These are phyloP conservation scores for Drosophila pseudoobscura DNA, from an alignment of 1,140 invertebrate genomes.

Conservation along the genomic window DNA sequence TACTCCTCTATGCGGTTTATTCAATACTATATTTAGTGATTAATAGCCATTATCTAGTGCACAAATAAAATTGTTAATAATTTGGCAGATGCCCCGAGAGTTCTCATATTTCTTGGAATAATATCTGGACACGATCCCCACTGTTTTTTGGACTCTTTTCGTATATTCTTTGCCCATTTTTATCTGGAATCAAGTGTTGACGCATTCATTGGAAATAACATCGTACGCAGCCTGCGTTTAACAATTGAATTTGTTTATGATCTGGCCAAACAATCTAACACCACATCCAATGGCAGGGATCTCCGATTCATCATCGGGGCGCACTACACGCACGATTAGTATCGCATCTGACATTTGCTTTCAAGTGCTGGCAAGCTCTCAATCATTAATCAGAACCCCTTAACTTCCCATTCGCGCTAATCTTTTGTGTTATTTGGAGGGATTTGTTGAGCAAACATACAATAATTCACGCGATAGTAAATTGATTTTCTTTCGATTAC, in stretches of 20 bases:
- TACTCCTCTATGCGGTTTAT: too few species aligned
- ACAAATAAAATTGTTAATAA: too few species aligned
- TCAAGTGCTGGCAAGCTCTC: background rate
- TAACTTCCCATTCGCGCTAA: constrained; percentile 14
- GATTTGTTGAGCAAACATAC: constrained; percentile 33
- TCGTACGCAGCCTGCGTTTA: constrained; percentile 36
- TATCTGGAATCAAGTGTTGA: constrained; percentile 41
- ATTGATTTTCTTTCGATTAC: constrained; percentile 10
- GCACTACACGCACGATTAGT: too few species aligned
- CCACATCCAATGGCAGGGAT: constrained; percentile 1
- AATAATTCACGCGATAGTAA: constrained; percentile 18
- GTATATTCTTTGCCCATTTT: constrained; percentile 10
- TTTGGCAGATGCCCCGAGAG: constrained; percentile 8
- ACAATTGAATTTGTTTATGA: constrained; percentile 33
- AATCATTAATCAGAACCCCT: constrained; percentile 8
- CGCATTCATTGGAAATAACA: constrained; percentile 47
- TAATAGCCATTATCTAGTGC: too few species aligned
- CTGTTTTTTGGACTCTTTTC: constrained; percentile 30
- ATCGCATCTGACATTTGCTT: constrained; percentile 1
- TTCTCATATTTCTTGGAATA: constrained; percentile 35
- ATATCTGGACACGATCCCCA: constrained; percentile 34
- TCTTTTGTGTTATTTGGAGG: constrained; percentile 11
- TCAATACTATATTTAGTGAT: too few species aligned
- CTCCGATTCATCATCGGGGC: too few species aligned
- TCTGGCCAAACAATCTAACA: constrained; percentile 18